Evolutionary conservation across 2,888 invertebrate species (phyloP).

Genomic region (Amorpha juglandis): DNA sequence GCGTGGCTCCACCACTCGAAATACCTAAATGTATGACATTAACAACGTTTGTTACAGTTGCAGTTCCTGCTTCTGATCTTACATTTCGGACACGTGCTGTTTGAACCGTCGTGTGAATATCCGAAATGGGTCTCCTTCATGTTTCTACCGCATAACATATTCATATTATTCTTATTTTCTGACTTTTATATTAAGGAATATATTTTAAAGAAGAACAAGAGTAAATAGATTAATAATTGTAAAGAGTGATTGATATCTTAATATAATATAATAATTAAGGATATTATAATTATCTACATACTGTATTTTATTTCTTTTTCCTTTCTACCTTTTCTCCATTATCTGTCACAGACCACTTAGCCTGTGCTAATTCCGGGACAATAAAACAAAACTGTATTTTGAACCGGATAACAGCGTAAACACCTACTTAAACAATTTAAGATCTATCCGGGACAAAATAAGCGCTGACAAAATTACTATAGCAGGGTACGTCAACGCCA

Average conservation of each 20-base stretch:
- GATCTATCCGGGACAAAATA: too few species aligned
- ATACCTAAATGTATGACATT: not conserved
- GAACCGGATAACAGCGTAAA: too few species aligned
- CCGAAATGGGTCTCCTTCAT: slow-evolving; percentile 84
- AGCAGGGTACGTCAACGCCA: too few species aligned
- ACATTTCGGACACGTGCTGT: slow-evolving; percentile 83
- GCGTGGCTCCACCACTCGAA: too few species aligned
- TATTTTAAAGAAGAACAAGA: slow-evolving; percentile 73
- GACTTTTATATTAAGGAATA: slow-evolving; percentile 90
- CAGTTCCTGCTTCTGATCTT: slow-evolving; percentile 87
- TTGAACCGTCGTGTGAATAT: slow-evolving; percentile 85
- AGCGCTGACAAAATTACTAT: too few species aligned
- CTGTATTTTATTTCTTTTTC: slow-evolving; percentile 27
- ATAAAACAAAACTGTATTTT: too few species aligned
- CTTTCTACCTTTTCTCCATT: too few species aligned
- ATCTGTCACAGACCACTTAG: too few species aligned
- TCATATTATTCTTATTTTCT: slow-evolving; percentile 87
- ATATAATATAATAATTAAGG: slow-evolving; percentile 27
- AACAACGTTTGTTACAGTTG: slow-evolving; percentile 62
- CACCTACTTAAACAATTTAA: too few species aligned
- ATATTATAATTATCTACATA: not conserved
- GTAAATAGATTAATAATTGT: slow-evolving; percentile 43
- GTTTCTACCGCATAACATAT: slow-evolving; percentile 87
- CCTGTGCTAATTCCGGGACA: too few species aligned
- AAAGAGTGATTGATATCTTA: slow-evolving; percentile 30